These are phyloP conservation scores for Orchesella flavescens DNA, from an alignment of 2,888 invertebrate genomes.

Conservation along the genomic window DNA sequence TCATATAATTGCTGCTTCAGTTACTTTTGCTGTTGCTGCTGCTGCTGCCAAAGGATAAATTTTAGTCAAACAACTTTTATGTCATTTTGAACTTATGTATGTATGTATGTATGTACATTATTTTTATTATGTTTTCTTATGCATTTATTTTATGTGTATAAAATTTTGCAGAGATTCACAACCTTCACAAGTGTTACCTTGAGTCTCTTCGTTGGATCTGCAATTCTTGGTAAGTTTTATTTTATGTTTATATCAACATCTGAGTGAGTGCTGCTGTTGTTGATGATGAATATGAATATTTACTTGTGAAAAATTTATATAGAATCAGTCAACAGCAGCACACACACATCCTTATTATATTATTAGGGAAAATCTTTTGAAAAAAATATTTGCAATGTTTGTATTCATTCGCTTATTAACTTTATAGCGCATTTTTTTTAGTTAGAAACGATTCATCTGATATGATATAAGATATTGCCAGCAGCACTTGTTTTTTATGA, in stretches of 20 bases:
- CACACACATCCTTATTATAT: not conserved
- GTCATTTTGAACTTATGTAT: slow-evolving; percentile 60
- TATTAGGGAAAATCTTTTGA: not conserved
- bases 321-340: too few species aligned
- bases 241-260: slow-evolving; percentile 37
- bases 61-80: slow-evolving; percentile 50
- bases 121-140: too few species aligned
- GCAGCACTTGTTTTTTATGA: not conserved
- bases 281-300: not conserved
- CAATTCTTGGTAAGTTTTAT: slow-evolving; percentile 87
- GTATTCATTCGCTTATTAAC: not conserved
- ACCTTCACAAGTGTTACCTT: slow-evolving; percentile 93
- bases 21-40: not conserved
- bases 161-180: slow-evolving; percentile 86
- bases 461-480: too few species aligned
- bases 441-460: not conserved
- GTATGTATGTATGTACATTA: too few species aligned
- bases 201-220: slow-evolving; percentile 93
- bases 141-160: slow-evolving; percentile 56
- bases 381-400: not conserved
- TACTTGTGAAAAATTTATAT: too few species aligned
- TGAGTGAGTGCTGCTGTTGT: not conserved
- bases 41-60: slow-evolving; percentile 34
- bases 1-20: not conserved
- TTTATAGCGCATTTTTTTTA: not conserved